Evolutionary conservation across 2,113 vertebrate genomes (phyloP), one percentile per base, ranked within the genome.

Genomic region (Jacana jacana): DNA sequence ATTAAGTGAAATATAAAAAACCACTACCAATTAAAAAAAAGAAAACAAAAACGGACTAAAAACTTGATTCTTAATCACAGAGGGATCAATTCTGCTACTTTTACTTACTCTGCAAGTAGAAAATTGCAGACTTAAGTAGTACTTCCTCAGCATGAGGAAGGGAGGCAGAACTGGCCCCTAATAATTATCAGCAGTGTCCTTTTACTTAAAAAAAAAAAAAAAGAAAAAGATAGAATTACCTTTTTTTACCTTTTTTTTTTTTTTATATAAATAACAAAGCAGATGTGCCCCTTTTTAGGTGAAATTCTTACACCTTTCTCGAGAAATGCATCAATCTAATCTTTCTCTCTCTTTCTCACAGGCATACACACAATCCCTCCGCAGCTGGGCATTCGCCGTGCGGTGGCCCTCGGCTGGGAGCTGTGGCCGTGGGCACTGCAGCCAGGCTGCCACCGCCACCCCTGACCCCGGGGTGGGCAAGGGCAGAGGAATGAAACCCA

Each of bases 1-100:
- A 99, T 98, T 97, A 98, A 98, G 98, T 98, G 96, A 99, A 99
- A 99, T 99, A 99, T 99, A 99, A 99, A 99, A 99, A 99, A 98
- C 98, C 82, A 82, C 98, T 99, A 99, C 97, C 98, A 98, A 98
- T 98, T 98, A 97, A 98, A 98, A 98, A 98, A 96, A 98, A 98
- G 98, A 97, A 97, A 94, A 58, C 44, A 42, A 42, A 42, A 42
- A 10, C 97, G 98, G 98, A 99, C 97, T 95, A 98, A 98, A 98
- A 98, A 94, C 97, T 98, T 82, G 96, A 98, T 98, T 98, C 91
- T 96, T 97, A 96, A 97, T 97, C 97, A 89, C 10, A 87, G 63
- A 81, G 89, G 77, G 93, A 76, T 79, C 95, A 97, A 97, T 97
- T 92, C 96, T 81, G 85, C 95, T 91, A 40, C 69, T 88, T 88